Evolutionary conservation across 1,140 invertebrate genomes (phyloP), one percentile per base, ranked within the genome.

Genomic region (Neodiprion virginianus): DNA sequence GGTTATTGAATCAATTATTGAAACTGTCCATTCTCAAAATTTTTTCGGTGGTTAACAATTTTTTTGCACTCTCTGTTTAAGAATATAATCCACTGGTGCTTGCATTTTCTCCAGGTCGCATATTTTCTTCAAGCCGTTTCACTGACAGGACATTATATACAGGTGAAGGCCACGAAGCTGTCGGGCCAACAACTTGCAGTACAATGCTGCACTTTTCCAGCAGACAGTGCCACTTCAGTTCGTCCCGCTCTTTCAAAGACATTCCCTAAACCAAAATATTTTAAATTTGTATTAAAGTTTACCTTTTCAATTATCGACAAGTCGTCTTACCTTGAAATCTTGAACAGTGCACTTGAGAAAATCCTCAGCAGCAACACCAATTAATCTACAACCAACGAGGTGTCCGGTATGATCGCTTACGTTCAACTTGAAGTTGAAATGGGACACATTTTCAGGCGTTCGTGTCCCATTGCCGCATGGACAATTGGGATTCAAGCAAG

Each of bases 401-500:
- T 88, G 87, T 49, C 88, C 88, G 8, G 88, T 88, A 8, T 88
- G 79, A 67, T 89, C 88, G 76, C 85, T 89, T 1, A 89, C 73
- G 78, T 86, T 87, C 3, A 89, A 72, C 79, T 85, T 86, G 2
- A 89, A 47, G 49, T 86, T 86, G 17, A 89, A 81, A 48, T 73
- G 82, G 0, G 74, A 66, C 1, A 80, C 17, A 65, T 88, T 88
- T 14, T 81, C 71, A 9, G 86, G 87, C 8, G 74, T 67, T 17
- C 76, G 81, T 50, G 69, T 79, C 14, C 88, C 88, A 71, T 84
- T 88, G 48, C 88, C 88, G n/a, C 82, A 86, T 8, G 88, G 84
- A 72, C 88, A 89, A 12, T 87, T 84, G 48, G 88, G 77, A 74
- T 88, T 88, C 84, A 87, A 87, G 81, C 88, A 89, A 0, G 86